Evolutionary conservation across 2,113 vertebrate species (phyloP).

Genomic region (Notothenia rossii): DNA sequence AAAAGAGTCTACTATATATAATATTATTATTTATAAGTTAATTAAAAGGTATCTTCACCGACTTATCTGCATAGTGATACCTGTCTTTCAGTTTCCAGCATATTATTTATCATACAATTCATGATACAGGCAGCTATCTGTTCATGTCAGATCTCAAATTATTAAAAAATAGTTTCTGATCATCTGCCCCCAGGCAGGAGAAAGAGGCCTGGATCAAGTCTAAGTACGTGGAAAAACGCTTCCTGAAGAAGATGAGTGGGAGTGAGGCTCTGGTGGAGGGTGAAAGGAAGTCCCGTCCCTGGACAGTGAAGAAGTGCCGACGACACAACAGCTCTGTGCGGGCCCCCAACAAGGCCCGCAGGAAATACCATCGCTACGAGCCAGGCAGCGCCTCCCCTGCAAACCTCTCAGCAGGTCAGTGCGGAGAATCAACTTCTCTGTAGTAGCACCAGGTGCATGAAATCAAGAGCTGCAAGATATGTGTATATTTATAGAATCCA

Average conservation of each 20-base stretch:
- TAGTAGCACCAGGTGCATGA: neutral
- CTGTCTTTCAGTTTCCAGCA: neutral
- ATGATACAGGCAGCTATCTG: neutral
- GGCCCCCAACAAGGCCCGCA: slow-evolving; percentile 78
- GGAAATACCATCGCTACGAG: slow-evolving; percentile 88
- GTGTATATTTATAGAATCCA: neutral
- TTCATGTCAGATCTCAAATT: neutral
- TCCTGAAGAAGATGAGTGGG: slow-evolving; percentile 85
- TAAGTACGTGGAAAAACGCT: slow-evolving; percentile 96
- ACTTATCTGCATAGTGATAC: neutral
- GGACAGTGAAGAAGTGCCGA: slow-evolving; percentile 89
- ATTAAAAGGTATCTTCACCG: neutral
- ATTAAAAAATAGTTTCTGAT: slow-evolving; percentile 12
- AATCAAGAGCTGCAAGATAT: neutral
- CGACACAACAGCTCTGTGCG: slow-evolving; percentile 87
- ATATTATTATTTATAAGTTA: neutral
- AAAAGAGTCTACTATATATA: neutral
- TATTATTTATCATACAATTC: neutral
- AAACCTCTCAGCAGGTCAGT: slow-evolving; percentile 88
- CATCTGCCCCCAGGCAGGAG: slow-evolving; percentile 86
- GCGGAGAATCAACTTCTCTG: neutral
- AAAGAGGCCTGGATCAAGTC: slow-evolving; percentile 96
- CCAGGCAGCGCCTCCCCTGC: slow-evolving; percentile 82
- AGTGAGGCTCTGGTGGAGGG: slow-evolving; percentile 81
- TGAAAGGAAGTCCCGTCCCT: slow-evolving; percentile 85